These are phyloP conservation scores for Miniopterus natalensis DNA, from an alignment of 2,113 vertebrate genomes.

Conservation along the genomic window DNA sequence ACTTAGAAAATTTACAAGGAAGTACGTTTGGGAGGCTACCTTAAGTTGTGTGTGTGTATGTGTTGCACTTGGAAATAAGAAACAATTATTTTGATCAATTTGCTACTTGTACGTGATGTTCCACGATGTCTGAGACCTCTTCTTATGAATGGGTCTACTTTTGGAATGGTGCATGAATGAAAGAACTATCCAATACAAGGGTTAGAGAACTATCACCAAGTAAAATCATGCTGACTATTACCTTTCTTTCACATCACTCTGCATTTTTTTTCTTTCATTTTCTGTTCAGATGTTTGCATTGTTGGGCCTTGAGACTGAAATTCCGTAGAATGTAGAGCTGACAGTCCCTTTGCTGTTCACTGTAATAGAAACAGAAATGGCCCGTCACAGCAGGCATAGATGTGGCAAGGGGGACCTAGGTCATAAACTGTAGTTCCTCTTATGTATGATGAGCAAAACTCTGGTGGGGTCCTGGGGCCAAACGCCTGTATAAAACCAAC, in stretches of 20 bases:
- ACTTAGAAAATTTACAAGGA: neutral
- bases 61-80: neutral
- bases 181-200: neutral
- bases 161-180: neutral
- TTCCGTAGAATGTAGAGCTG: neutral
- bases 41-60: neutral
- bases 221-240: neutral
- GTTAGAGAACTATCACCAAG: neutral
- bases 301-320: neutral
- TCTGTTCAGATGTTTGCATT: neutral
- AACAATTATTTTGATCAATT: neutral
- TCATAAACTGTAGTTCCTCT: neutral
- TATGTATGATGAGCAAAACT: neutral
- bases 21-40: neutral
- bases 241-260: neutral
- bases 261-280: neutral
- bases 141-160: neutral
- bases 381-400: neutral
- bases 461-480: neutral
- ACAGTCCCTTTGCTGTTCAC: neutral
- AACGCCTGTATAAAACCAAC: neutral
- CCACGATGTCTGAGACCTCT: neutral
- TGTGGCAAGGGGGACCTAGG: neutral
- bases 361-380: neutral
- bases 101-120: neutral